A percentile compares a stretch with the other conserved stretches of the same genome.
Evolutionary conservation across 2,113 vertebrate genomes (phyloP).

Genomic region (Ceuthmochares aereus): DNA sequence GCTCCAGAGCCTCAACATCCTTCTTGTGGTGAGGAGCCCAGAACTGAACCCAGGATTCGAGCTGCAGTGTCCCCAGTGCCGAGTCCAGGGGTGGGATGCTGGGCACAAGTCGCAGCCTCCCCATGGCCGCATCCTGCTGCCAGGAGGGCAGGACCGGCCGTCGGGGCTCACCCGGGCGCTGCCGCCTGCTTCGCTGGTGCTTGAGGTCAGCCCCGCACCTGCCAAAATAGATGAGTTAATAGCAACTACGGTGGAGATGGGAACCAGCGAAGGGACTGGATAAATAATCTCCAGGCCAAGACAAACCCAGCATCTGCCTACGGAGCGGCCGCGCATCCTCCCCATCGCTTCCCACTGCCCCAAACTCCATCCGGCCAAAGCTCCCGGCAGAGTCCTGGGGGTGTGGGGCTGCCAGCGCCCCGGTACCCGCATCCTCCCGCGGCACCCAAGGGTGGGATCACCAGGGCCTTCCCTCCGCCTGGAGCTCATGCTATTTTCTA

Average conservation of each 20-base stretch:
- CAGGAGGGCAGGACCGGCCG: background rate
- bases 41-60: no score
- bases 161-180: background rate
- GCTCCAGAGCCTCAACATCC: no score
- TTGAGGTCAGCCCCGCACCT: conserved; percentile 64
- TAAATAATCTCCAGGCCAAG: conserved; percentile 65
- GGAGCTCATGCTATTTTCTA: background rate
- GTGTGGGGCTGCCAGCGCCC: background rate
- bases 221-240: conserved; percentile 71
- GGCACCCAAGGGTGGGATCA: background rate
- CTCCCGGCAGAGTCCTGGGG: background rate
- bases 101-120: background rate
- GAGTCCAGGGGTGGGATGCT: background rate
- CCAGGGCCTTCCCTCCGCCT: background rate
- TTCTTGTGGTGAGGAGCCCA: no score
- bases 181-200: background rate
- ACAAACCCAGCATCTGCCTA: conserved; percentile 55
- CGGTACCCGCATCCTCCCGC: background rate
- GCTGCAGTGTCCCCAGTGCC: no score
- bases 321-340: conserved; percentile 6
- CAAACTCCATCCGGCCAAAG: conserved; percentile 28
- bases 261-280: conserved; percentile 24
- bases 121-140: background rate
- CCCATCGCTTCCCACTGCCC: conserved; percentile 16
- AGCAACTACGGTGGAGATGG: conserved; percentile 33